Evolutionary conservation across 1,140 invertebrate species (phyloP).

Genomic region (Drosophila pandora): DNA sequence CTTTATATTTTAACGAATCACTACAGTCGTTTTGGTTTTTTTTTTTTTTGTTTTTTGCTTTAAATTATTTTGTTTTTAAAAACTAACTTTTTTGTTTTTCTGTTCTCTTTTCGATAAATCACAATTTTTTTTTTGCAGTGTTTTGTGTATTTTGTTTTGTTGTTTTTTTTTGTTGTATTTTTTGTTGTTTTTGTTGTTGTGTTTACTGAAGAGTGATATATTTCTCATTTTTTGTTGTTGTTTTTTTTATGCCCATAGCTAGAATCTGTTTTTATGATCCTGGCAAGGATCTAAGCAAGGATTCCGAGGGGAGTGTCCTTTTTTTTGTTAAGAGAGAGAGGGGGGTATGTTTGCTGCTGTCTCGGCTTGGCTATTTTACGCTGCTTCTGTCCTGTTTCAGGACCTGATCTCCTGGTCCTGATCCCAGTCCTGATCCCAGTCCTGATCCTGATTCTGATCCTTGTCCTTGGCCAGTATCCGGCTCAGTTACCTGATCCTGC

Average conservation of each 20-base stretch:
- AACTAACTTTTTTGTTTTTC: conserved; percentile 44
- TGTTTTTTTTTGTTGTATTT: conserved; percentile 35
- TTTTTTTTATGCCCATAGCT: conserved; percentile 17
- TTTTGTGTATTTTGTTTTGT: conserved; percentile 32
- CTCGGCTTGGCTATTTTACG: conserved; percentile 24
- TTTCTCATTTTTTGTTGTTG: background rate
- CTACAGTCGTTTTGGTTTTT: conserved; percentile 40
- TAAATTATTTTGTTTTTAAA: conserved; percentile 23
- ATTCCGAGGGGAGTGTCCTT: background rate
- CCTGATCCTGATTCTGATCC: background rate
- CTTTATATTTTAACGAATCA: conserved; percentile 48
- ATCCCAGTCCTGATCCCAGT: background rate
- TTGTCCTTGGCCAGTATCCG: too few relatives aligned
- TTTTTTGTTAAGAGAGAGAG: background rate
- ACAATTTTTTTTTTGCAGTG: conserved; percentile 44
- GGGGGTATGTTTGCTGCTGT: conserved; percentile 45
- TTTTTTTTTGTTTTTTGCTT: conserved; percentile 21
- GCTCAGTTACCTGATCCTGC: background rate
- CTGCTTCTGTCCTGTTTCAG: conserved; percentile 13
- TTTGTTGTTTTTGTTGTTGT: conserved; percentile 11
- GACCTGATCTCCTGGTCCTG: background rate
- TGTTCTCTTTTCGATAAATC: conserved; percentile 41
- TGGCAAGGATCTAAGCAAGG: background rate
- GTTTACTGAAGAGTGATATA: conserved; percentile 17
- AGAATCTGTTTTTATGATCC: conserved; percentile 28